A percentile compares a stretch with the other conserved stretches of the same genome.
These are phyloP conservation scores for Bombus soroeensis DNA, from an alignment of 1,140 invertebrate genomes.

Conservation along the genomic window DNA sequence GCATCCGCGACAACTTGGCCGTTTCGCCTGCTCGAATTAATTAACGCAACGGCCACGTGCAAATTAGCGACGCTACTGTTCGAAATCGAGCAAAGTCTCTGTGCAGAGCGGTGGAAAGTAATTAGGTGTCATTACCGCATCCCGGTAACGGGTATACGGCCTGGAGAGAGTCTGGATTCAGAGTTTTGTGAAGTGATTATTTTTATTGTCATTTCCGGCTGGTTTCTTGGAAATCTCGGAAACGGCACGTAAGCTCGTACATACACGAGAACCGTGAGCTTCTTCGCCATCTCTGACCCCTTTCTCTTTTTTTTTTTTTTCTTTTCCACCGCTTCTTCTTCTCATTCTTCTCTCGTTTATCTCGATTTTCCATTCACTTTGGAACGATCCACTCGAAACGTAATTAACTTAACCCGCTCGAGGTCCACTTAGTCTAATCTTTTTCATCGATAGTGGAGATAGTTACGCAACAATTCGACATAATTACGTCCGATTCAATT, in stretches of 20 bases:
- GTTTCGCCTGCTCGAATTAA: constrained; percentile 52
- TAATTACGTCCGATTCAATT: not conserved
- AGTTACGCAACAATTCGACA: not conserved
- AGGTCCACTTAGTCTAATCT: no score
- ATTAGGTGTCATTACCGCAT: constrained; percentile 80
- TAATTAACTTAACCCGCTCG: no score
- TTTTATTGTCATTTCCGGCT: constrained; percentile 83
- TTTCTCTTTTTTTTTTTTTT: not conserved
- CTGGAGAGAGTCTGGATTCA: constrained; percentile 71
- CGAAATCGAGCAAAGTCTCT: constrained; percentile 73
- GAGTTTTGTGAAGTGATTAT: constrained; percentile 80
- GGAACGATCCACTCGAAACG: no score
- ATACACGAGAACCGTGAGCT: constrained; percentile 72
- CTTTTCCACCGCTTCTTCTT: not conserved
- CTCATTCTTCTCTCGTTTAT: not conserved
- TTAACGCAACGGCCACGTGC: constrained; percentile 59
- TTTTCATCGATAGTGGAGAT: no score
- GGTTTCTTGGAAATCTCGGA: constrained; percentile 81
- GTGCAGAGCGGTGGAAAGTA: constrained; percentile 79
- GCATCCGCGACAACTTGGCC: constrained; percentile 18
- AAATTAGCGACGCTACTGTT: constrained; percentile 61
- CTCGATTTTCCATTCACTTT: not conserved
- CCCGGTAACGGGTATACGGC: constrained; percentile 58
- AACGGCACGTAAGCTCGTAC: constrained; percentile 71
- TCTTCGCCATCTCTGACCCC: constrained; percentile 21